These are phyloP conservation scores for Synergus itoensis DNA, from an alignment of 2,888 invertebrate species.

Conservation along the genomic window DNA sequence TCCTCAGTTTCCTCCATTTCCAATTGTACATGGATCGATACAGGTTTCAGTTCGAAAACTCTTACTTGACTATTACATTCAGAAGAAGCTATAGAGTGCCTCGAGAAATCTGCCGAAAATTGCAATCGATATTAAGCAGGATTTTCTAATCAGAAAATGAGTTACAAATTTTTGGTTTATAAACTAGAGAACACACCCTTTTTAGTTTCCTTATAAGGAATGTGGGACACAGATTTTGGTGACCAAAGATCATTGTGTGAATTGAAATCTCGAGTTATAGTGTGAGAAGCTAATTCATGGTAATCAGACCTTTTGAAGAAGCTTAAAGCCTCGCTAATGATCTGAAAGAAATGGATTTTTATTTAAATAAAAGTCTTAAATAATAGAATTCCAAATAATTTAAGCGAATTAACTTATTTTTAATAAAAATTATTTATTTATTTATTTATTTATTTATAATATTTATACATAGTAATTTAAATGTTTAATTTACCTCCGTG, in stretches of 20 bases:
- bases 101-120: constrained; percentile 56
- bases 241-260: constrained; percentile 85
- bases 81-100: constrained; percentile 43
- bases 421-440: not conserved
- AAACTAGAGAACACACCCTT: constrained; percentile 50
- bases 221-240: constrained; percentile 82
- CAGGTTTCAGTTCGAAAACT: constrained; percentile 68
- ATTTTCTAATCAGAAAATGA: not conserved
- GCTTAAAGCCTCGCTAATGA: constrained; percentile 79
- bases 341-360: constrained; percentile 72
- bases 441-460: too few species aligned
- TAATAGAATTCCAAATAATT: not conserved
- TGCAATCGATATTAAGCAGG: not conserved
- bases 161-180: not conserved
- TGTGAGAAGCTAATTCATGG: constrained; percentile 67
- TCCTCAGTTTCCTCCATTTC: constrained; percentile 71
- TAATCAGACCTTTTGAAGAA: constrained; percentile 78
- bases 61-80: constrained; percentile 59
- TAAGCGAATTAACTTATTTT: not conserved
- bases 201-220: constrained; percentile 66
- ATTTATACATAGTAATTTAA: not conserved
- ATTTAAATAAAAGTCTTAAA: too few species aligned
- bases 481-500: constrained; percentile 77
- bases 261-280: constrained; percentile 57
- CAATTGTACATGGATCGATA: constrained; percentile 63